A percentile compares a stretch with the other conserved stretches of the same genome.
phyloP scores from a whole-genome alignment of 2,113 vertebrate species.

The Nyctibius bracteatus region DNA sequence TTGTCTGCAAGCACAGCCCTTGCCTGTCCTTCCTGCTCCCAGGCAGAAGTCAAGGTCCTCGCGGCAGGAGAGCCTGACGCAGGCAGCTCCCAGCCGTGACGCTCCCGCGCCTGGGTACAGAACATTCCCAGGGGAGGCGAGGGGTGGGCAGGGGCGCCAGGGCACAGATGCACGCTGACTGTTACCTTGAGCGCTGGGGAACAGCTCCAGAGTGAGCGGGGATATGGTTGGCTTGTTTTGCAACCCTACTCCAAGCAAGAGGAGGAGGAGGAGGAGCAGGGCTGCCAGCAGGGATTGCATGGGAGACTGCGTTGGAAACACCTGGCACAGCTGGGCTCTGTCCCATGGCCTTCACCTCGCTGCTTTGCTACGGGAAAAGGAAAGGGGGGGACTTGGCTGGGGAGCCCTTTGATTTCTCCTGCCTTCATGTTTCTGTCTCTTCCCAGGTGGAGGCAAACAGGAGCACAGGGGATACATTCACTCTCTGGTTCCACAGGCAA shows the following conservation, averaged over 20 bases:
- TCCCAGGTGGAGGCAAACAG: background rate
- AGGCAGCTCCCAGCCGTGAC: slow-evolving; percentile 28
- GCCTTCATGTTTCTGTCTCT: background rate
- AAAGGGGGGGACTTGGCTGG: background rate
- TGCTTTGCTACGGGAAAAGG: background rate
- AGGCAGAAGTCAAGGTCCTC: slow-evolving; percentile 51
- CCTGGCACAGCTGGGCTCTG: slow-evolving; percentile 26
- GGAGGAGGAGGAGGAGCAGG: background rate
- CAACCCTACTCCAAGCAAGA: background rate
- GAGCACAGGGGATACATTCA: background rate
- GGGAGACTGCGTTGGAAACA: background rate
- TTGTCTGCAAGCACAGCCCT: background rate
- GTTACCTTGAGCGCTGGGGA: slow-evolving; percentile 42
- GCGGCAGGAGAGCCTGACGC: slow-evolving; percentile 44
- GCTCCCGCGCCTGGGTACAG: slow-evolving; percentile 36
- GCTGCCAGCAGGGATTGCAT: background rate
- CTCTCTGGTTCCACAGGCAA: background rate
- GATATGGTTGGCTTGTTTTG: slow-evolving; percentile 1
- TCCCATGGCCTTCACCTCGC: slow-evolving; percentile 58
- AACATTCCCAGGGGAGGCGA: slow-evolving; percentile 23
- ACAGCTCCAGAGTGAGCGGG: fast-evolving
- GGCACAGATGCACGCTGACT: background rate
- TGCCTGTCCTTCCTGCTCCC: background rate
- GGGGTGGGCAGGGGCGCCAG: background rate
- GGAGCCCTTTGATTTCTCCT: background rate